Conservation (phyloP, 2,113 vertebrate species). For the Vimba vimba region DNA sequence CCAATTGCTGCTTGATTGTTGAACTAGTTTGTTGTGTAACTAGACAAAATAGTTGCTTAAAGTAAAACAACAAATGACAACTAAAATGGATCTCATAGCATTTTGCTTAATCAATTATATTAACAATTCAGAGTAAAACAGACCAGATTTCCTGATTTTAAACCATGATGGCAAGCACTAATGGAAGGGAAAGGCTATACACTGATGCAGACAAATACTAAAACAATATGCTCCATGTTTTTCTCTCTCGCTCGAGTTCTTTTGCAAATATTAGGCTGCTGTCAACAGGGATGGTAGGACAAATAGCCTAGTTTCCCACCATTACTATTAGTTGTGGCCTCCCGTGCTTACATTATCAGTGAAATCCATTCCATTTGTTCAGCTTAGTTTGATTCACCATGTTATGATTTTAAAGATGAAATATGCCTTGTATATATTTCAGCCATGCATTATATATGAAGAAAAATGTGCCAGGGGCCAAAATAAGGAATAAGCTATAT, state of each 20-base stretch:
- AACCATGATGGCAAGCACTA: not conserved
- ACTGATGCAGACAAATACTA: slow-evolving; percentile 5
- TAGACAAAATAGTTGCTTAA: not conserved
- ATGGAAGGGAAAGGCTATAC: not conserved
- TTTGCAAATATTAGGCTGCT: slow-evolving; percentile 28
- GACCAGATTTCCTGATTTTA: not conserved
- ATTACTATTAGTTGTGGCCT: slow-evolving; percentile 42
- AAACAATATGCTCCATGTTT: slow-evolving; percentile 20
- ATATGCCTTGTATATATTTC: slow-evolving; percentile 41
- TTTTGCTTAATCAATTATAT: not conserved
- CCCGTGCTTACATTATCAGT: slow-evolving; percentile 30
- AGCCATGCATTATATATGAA: slow-evolving; percentile 43
- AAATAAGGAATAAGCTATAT: slow-evolving; percentile 25
- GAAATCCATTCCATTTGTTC: slow-evolving; percentile 44
- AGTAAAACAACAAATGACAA: not conserved
- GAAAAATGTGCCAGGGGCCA: slow-evolving; percentile 18
- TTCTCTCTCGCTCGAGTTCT: slow-evolving; percentile 23
- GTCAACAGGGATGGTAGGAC: slow-evolving; percentile 39
- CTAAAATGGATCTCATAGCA: not conserved
- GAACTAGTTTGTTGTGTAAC: not conserved
- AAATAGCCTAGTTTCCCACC: slow-evolving; percentile 29
- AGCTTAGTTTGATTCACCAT: slow-evolving; percentile 37
- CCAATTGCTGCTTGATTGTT: not conserved
- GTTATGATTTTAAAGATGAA: slow-evolving; percentile 34
- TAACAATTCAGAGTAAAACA: not conserved